These are phyloP conservation scores for Amazona ochrocephala DNA, from an alignment of 2,797 vertebrate species.

Conservation along the genomic window DNA sequence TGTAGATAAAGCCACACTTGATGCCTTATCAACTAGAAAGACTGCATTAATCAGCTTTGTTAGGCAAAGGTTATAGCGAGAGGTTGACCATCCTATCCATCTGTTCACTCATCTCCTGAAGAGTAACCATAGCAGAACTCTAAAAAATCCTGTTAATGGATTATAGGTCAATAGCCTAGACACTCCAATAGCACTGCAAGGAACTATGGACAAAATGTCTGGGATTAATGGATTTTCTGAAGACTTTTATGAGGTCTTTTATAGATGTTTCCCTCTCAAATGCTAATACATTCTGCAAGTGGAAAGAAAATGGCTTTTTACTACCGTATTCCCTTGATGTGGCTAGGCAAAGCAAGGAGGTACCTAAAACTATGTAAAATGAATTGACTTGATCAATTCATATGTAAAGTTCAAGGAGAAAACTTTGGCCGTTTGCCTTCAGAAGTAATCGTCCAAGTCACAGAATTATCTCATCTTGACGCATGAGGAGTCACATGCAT, in stretches of 20 bases:
- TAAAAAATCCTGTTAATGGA: slow-evolving; percentile 69
- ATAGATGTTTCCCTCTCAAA: slow-evolving; percentile 50
- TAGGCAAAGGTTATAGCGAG: slow-evolving; percentile 58
- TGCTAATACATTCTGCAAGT: slow-evolving; percentile 42
- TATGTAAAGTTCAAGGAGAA: slow-evolving; percentile 68
- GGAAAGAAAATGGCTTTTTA: slow-evolving; percentile 43
- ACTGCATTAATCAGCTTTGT: slow-evolving; percentile 61
- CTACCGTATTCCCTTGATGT: slow-evolving; percentile 27
- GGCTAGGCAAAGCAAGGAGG: slow-evolving; percentile 23
- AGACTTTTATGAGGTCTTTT: slow-evolving; percentile 46
- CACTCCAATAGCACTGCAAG: slow-evolving; percentile 4
- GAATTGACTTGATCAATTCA: slow-evolving; percentile 43
- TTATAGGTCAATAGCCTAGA: slow-evolving; percentile 67
- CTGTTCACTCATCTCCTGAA: slow-evolving; percentile 47
- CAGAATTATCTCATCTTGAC: slow-evolving; percentile 42
- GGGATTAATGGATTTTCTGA: slow-evolving; percentile 60
- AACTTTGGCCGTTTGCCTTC: slow-evolving; percentile 40
- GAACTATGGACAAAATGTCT: slow-evolving; percentile 47
- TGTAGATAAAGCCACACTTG: slow-evolving; percentile 29
- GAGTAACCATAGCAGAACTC: slow-evolving; percentile 48
- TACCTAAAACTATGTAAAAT: slow-evolving; percentile 61
- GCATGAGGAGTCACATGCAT: not conserved
- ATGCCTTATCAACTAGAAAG: slow-evolving; percentile 60
- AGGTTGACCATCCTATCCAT: slow-evolving; percentile 43
- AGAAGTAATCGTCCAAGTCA: slow-evolving; percentile 46